Evolutionary conservation across 2,888 invertebrate species (phyloP).

Genomic region (Toxonevra muliebris): DNA sequence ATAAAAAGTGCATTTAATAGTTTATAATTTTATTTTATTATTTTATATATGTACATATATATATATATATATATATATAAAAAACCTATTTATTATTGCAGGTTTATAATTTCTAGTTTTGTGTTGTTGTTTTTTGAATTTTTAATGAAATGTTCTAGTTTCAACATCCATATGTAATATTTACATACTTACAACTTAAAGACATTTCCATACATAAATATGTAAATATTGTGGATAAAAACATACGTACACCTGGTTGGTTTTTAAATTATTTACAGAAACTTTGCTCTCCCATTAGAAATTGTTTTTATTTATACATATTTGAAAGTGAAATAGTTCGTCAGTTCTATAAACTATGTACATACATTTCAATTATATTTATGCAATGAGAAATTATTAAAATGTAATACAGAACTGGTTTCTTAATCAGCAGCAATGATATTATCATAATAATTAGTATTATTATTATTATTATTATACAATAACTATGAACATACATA

Average conservation of each 20-base stretch:
- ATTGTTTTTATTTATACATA: too few relatives aligned
- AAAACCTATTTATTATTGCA: too few relatives aligned
- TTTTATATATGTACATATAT: constrained; percentile 8
- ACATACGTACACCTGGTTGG: too few relatives aligned
- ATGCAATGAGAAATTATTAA: not conserved
- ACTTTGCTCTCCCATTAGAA: too few relatives aligned
- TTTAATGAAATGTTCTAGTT: not conserved
- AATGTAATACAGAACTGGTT: not conserved
- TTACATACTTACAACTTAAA: too few relatives aligned
- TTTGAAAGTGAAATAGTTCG: too few relatives aligned
- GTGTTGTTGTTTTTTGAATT: not conserved
- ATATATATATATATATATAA: constrained; percentile 10
- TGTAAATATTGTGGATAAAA: too few relatives aligned
- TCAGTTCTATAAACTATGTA: not conserved
- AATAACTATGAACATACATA: not conserved
- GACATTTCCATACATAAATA: too few relatives aligned
- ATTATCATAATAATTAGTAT: not conserved
- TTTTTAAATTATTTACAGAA: too few relatives aligned
- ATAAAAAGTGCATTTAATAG: not conserved
- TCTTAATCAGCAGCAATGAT: not conserved
- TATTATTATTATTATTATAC: not conserved
- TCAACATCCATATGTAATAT: too few relatives aligned
- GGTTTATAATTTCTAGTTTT: too few relatives aligned
- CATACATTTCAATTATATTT: not conserved
- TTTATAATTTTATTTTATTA: not conserved